These are phyloP conservation scores for Microcebus murinus DNA, from an alignment of 2,113 vertebrate species.

Conservation along the genomic window DNA sequence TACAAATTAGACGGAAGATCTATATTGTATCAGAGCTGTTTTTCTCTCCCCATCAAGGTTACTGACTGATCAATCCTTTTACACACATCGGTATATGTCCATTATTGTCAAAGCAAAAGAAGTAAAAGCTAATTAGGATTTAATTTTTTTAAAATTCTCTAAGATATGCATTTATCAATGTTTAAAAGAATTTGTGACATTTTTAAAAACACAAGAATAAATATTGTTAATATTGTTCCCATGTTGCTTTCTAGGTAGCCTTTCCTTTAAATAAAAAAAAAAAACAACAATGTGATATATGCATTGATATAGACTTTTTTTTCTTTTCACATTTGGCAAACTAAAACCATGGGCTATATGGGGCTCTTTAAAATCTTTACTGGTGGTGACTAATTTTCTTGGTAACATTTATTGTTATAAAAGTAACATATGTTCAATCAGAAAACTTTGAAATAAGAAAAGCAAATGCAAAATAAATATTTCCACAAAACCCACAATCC, in stretches of 20 bases:
- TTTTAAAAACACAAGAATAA: constrained; percentile 42
- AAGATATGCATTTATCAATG: neutral
- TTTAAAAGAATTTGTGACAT: constrained; percentile 21
- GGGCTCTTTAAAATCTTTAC: neutral
- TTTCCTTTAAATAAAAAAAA: constrained; percentile 1
- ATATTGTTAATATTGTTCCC: neutral
- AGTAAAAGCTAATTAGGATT: constrained; percentile 19
- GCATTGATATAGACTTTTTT: neutral
- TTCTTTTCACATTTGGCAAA: neutral
- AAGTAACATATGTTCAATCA: neutral
- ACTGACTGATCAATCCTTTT: neutral
- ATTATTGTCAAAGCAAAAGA: constrained; percentile 35
- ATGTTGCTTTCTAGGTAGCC: neutral
- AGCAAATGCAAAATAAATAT: neutral
- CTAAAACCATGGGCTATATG: neutral
- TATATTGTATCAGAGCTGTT: neutral
- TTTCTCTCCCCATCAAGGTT: neutral
- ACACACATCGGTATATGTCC: neutral
- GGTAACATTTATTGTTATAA: constrained; percentile 25
- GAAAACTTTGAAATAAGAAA: constrained; percentile 40
- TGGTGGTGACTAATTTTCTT: neutral
- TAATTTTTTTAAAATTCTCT: neutral
- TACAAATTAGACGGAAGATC: neutral
- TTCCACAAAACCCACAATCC: neutral
- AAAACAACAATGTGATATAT: neutral